A percentile compares a stretch with the other conserved stretches of the same genome.
Conservation (phyloP, 1,140 invertebrate species). For the Trypoxylus dichotomus region DNA sequence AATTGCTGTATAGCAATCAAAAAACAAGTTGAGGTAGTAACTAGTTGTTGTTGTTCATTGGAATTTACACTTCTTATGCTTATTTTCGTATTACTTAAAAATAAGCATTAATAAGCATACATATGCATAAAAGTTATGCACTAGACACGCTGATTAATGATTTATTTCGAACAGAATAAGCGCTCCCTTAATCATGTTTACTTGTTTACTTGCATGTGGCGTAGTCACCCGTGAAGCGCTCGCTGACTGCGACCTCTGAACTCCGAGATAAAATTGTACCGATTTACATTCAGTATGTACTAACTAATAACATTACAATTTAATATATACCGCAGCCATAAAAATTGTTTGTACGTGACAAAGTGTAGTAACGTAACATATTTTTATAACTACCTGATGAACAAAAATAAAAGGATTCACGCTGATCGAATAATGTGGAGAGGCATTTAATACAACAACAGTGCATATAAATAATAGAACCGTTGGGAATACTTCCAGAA, state of each 20-base stretch:
- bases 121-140: not conserved
- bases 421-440: too few relatives aligned
- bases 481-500: too few relatives aligned
- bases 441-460: too few relatives aligned
- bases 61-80: not conserved
- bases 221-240: not conserved
- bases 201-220: conserved; percentile 1
- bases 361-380: too few relatives aligned
- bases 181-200: conserved; percentile 11
- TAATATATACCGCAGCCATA: not conserved
- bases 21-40: too few relatives aligned
- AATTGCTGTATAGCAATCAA: too few relatives aligned
- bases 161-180: conserved; percentile 10
- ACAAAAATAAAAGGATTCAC: too few relatives aligned
- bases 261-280: not conserved
- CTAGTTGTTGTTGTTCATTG: too few relatives aligned
- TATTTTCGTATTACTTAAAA: not conserved
- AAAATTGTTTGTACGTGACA: too few relatives aligned
- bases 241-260: not conserved
- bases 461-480: too few relatives aligned
- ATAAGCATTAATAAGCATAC: not conserved
- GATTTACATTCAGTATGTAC: not conserved
- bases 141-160: not conserved
- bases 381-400: too few relatives aligned
- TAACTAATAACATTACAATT: conserved; percentile 3